A percentile compares a stretch with the other conserved stretches of the same genome.
These are phyloP conservation scores for Plecturocebus donacophilus DNA, from an alignment of 2,113 vertebrate genomes.

Conservation along the genomic window DNA sequence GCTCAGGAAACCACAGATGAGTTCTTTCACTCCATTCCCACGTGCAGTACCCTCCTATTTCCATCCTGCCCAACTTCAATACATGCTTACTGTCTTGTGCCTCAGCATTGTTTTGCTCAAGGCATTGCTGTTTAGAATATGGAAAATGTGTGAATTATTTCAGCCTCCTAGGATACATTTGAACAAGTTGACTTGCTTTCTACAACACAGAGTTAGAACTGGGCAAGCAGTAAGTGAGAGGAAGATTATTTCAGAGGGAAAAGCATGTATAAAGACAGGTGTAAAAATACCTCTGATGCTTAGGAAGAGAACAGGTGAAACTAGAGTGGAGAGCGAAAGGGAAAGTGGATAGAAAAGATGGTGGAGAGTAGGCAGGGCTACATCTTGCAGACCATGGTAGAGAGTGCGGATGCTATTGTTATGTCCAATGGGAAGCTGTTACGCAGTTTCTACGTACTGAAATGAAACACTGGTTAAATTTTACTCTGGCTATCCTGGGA, in stretches of 20 bases:
- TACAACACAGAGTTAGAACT: not conserved
- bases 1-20: not conserved
- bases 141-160: not conserved
- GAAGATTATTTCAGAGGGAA: not conserved
- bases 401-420: not conserved
- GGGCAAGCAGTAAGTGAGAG: not conserved
- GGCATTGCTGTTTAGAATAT: not conserved
- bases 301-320: not conserved
- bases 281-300: not conserved
- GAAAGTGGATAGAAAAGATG: not conserved
- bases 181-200: slow-evolving; percentile 24
- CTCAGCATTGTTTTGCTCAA: not conserved
- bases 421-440: not conserved
- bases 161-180: slow-evolving; percentile 2
- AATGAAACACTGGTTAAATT: not conserved
- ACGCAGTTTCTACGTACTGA: not conserved
- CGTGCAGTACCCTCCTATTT: not conserved
- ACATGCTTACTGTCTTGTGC: not conserved
- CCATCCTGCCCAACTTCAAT: not conserved
- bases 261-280: not conserved
- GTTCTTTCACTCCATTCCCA: not conserved
- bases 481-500: not conserved
- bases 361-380: not conserved
- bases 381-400: not conserved
- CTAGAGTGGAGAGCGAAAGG: not conserved